Percentiles rank a stretch among this genome's conserved stretches.
Evolutionary conservation across 1,140 invertebrate genomes (phyloP).

Genomic region (Aphaenogaster rudis): DNA sequence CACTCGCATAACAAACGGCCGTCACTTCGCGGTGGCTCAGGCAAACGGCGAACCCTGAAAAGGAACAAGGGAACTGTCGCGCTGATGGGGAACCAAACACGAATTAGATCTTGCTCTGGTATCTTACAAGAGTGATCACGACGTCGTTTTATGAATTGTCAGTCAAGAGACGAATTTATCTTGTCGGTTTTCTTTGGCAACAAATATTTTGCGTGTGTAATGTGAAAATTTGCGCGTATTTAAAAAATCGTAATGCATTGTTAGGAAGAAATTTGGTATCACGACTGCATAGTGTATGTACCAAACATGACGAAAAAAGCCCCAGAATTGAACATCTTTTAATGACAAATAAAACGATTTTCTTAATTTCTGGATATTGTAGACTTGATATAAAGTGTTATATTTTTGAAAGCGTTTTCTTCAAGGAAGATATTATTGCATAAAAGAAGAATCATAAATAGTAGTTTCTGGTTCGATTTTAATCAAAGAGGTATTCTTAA

Average conservation of each 20-base stretch:
- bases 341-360: too few species aligned
- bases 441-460: too few species aligned
- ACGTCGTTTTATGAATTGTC: background rate
- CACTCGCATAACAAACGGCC: constrained; percentile 62
- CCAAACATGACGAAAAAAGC: background rate
- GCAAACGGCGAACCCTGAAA: background rate
- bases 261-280: constrained; percentile 5
- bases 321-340: background rate
- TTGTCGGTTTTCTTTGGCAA: background rate
- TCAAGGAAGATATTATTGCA: too few species aligned
- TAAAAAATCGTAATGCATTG: background rate
- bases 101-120: background rate
- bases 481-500: background rate
- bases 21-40: background rate
- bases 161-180: background rate
- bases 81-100: background rate
- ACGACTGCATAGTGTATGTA: too few species aligned
- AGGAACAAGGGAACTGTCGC: background rate
- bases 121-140: background rate
- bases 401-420: too few species aligned
- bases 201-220: background rate
- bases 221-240: background rate
- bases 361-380: too few species aligned
- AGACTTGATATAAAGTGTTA: too few species aligned
- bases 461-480: too few species aligned